Percentiles rank a stretch among this genome's conserved stretches.
Evolutionary conservation across 2,113 vertebrate species (phyloP).

Genomic region (Pseudolaguvia tuberculata): DNA sequence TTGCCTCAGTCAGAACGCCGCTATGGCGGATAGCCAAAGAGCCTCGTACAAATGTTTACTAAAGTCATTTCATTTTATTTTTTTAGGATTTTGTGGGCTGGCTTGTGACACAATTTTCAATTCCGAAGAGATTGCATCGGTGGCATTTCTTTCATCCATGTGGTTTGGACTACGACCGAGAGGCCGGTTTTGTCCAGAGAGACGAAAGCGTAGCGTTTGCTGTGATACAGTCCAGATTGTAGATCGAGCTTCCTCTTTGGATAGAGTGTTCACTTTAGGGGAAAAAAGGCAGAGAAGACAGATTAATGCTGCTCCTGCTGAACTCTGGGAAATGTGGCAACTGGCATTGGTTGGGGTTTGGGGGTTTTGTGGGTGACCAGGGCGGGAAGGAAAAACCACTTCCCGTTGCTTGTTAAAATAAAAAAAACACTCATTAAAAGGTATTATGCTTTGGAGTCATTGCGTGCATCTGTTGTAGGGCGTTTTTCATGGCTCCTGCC

Average conservation of each 20-base stretch:
- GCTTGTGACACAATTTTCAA: slow-evolving; percentile 56
- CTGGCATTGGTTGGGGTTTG: slow-evolving; percentile 53
- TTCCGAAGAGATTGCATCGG: slow-evolving; percentile 57
- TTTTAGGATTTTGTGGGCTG: slow-evolving; percentile 44
- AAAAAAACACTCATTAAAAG: slow-evolving; percentile 64
- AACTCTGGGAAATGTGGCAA: slow-evolving; percentile 66
- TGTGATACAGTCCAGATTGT: slow-evolving; percentile 59
- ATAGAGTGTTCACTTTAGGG: slow-evolving; percentile 57
- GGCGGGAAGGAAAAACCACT: slow-evolving; percentile 59
- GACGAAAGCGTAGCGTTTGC: slow-evolving; percentile 25
- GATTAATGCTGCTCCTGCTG: slow-evolving; percentile 65
- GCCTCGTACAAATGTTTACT: slow-evolving; percentile 44
- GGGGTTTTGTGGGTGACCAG: slow-evolving; percentile 64
- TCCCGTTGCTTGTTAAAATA: slow-evolving; percentile 63
- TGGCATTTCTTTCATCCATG: slow-evolving; percentile 51
- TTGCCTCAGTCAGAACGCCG: slow-evolving; percentile 43
- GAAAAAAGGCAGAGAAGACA: slow-evolving; percentile 38
- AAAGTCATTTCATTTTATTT: slow-evolving; percentile 35
- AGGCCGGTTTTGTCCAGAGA: slow-evolving; percentile 7
- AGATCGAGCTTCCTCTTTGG: slow-evolving; percentile 46
- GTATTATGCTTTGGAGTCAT: slow-evolving; percentile 61
- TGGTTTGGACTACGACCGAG: slow-evolving; percentile 54
- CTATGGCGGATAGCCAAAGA: slow-evolving; percentile 46
- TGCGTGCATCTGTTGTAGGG: slow-evolving; percentile 61
- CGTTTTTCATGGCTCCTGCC: slow-evolving; percentile 47